Conservation (phyloP, 2,888 invertebrate species). For the Sisyra nigra region DNA sequence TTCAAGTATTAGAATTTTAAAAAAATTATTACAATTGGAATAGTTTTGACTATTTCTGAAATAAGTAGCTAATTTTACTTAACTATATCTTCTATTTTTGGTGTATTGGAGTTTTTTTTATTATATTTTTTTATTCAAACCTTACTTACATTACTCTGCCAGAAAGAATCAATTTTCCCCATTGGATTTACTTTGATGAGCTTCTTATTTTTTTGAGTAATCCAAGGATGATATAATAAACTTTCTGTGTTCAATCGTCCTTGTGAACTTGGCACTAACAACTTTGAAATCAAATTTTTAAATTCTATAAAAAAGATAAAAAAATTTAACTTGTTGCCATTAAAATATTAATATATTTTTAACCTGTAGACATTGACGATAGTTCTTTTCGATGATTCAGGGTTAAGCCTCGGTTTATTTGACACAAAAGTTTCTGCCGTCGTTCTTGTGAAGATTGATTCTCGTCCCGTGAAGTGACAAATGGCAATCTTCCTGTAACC, state of each 20-base stretch:
- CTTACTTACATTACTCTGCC: conserved; percentile 11
- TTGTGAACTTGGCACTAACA: conserved; percentile 36
- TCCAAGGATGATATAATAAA: conserved; percentile 41
- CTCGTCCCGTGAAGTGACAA: conserved; percentile 30
- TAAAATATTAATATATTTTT: no score
- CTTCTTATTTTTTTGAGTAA: conserved; percentile 33
- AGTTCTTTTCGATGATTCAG: conserved; percentile 37
- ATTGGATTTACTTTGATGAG: conserved; percentile 33
- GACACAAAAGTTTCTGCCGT: conserved; percentile 42
- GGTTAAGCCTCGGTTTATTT: conserved; percentile 47
- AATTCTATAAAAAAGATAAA: conserved; percentile 20
- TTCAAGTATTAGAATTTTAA: no score
- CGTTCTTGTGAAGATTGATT: conserved; percentile 34
- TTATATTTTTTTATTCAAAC: no score
- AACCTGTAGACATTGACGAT: conserved; percentile 23
- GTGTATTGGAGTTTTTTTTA: no score
- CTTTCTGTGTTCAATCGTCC: conserved; percentile 39
- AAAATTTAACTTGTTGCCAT: neutral
- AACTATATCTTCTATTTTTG: no score
- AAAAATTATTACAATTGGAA: no score
- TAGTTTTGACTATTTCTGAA: no score
- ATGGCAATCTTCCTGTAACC: conserved; percentile 56
- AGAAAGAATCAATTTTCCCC: conserved; percentile 22
- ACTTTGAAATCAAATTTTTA: conserved; percentile 31
- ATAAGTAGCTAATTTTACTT: no score